Evolutionary conservation across 2,113 vertebrate genomes (phyloP), one percentile per base, ranked within the genome.

Genomic region (Fregetta grallaria): DNA sequence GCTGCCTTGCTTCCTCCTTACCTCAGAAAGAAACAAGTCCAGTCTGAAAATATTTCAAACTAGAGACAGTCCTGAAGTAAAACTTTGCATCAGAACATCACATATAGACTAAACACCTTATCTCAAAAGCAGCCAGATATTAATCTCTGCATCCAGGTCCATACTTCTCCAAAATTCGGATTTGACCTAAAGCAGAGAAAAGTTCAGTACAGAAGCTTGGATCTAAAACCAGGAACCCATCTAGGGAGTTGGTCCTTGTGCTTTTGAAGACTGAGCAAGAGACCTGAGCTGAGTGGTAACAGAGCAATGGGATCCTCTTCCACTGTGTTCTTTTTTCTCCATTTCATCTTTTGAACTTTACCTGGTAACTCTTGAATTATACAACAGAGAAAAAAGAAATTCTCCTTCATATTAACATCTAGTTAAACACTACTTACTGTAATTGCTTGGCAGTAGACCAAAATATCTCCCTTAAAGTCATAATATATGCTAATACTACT

Each of bases 361-460:
- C 1, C 1, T 34, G 21, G 26, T 67, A 94, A 81, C n/a, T 59
- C 36, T 16, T 36, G 21, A 87, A 91, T 92, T 78, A 75, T 55
- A 75, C 40, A 84, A 59, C 7, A 92, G 18, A 76, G 65, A 74
- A 91, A 21, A 83, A 92, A 63, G 58, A 88, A 71, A 52, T 82
- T 76, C 65, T 73, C 22, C 17, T 70, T 81, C 62, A 30, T 68
- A 44, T 81, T 87, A 85, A 94, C 74, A 90, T 32, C 32, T 81
- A 66, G 75, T 92, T 92, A 84, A 95, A 89, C 44, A 61, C 17
- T 80, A 52, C 80, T 95, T 96, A 65, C 6, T 96, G 73, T 56
- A 94, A 78, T 76, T 94, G 56, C 65, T 82, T 92, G 56, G 77
- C 94, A 82, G 44, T 30, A 94, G 73, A 91, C 80, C 77, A 96